Evolutionary conservation across 2,113 vertebrate species (phyloP), one percentile per base, ranked within the genome.

Genomic region (Platysteira castanea): DNA sequence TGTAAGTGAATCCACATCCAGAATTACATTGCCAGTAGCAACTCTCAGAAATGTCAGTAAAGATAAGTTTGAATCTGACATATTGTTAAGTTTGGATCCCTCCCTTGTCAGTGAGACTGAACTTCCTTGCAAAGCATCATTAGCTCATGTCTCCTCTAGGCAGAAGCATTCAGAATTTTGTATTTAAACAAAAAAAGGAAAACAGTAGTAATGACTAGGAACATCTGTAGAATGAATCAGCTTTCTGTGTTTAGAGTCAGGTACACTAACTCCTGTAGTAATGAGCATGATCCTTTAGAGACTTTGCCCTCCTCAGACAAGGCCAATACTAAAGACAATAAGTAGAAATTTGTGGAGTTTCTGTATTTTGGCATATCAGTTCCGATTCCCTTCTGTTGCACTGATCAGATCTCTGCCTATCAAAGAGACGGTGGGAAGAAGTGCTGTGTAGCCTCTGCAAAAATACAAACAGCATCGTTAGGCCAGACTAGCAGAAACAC

Each of bases 31-130:
- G 83, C 90, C 92, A 92, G 57, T 24, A 78, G 86, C 69, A 81
- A 28, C 18, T 89, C 73, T 86, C 6, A 1, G 73, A 91, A 94
- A 95, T 81, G 73, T 84, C 90, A 95, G 79, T 68, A 87, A 86
- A 96, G 44, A 92, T 95, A 90, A 84, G 67, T 96, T 89, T 46
- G 49, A 89, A 89, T 89, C 44, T 95, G 93, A 89, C 84, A 91
- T 65, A 82, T 24, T 95, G 64, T 75, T 94, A 94, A 90, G 60
- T 94, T 88, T 84, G 69, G 64, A 94, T 84, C 76, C 71, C 79
- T 95, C 83, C 65, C 5, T 6, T 84, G 84, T 89, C 93, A 94
- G 73, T 1, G 2, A 94, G 79, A 90, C 57, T 87, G 76, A 90
- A 75, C 53, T 92, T 77, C 54, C 77, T 67, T 81, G 79, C 65